Percentiles rank a stretch among this genome's conserved stretches.
Conservation (phyloP, 2,797 vertebrate genomes). For the Pangasius mekongensis region DNA sequence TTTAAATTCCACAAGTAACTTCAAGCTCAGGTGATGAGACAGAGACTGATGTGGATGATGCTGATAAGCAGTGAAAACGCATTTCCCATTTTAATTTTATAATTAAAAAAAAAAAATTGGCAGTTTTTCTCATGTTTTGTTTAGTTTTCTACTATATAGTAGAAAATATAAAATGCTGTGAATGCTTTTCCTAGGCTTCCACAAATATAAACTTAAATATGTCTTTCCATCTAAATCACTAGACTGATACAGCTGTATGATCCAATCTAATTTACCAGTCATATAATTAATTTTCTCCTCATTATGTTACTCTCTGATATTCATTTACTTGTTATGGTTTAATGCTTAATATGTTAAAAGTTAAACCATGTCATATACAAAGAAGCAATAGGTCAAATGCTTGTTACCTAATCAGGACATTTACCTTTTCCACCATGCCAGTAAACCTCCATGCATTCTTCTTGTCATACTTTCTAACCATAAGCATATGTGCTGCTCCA, state of each 20-base stretch:
- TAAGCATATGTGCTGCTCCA: conserved; percentile 58
- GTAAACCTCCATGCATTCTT: conserved; percentile 6
- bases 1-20: neutral
- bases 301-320: neutral
- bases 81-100: neutral
- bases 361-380: conserved; percentile 5
- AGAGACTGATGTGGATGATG: neutral
- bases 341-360: neutral
- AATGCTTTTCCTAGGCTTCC: neutral
- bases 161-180: neutral
- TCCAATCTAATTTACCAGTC: neutral
- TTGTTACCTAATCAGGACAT: conserved; percentile 11
- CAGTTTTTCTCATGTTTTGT: no score
- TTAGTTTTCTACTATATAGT: neutral
- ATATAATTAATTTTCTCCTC: neutral
- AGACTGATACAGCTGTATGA: neutral
- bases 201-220: neutral
- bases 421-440: conserved; percentile 4
- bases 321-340: neutral
- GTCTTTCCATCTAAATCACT: neutral
- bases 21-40: neutral
- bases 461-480: conserved; percentile 9
- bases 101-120: no score
- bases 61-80: neutral
- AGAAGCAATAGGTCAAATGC: neutral